Base-by-base conservation (phyloP, 2,888 invertebrate genomes). In the Busseola fusca region DNA sequence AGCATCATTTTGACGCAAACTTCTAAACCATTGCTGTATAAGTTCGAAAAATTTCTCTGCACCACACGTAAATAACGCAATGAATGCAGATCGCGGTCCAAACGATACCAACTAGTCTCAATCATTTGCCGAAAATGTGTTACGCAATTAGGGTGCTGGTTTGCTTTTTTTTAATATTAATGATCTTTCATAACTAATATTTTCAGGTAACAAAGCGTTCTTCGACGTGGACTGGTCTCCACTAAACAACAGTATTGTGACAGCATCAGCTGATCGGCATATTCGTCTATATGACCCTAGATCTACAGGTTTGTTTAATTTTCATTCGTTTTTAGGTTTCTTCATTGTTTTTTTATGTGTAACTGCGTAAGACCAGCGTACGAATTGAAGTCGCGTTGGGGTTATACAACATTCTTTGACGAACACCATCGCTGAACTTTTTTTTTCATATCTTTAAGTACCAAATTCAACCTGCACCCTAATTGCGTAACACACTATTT, bases 281-380 rank as follows among this genome's bases (percentile, higher is more conserved):
- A 96, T 99, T 74, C 96, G 99, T 68, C 94, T 99, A 3, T 99
- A 98, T 91, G 99, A 99, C 94, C 98, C 99, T 1, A 96, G 99
- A 92, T 97, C 98, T 57, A 97, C 97, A 94, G 98, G 98, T 62
- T 62, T 21, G 62, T 45, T 62, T 62, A 45, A 45, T 45, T 21
- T 45, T 14, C 25, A 62, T 7, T 0, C 4, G 6, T 27, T 40
- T 40, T 25, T 60, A 40, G 25, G 25, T 60, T 18, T 12, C 25
- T 54, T 18, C 9, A 3, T 54, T 54, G 1, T 25, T 54, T 54
- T 14, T 16, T 18, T 54, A 54, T 27, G 9, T 18, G 1, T 27
- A 9, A 27, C 16, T 18, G 9, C 54, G 9, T 25, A 18, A 3
- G 6, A 12, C 10, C 25, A 40, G 12, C 25, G 5, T 25, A 40